A percentile compares a stretch with the other conserved stretches of the same genome.
phyloP scores from a whole-genome alignment of 1,140 invertebrate genomes.

The Drosophila miranda region DNA sequence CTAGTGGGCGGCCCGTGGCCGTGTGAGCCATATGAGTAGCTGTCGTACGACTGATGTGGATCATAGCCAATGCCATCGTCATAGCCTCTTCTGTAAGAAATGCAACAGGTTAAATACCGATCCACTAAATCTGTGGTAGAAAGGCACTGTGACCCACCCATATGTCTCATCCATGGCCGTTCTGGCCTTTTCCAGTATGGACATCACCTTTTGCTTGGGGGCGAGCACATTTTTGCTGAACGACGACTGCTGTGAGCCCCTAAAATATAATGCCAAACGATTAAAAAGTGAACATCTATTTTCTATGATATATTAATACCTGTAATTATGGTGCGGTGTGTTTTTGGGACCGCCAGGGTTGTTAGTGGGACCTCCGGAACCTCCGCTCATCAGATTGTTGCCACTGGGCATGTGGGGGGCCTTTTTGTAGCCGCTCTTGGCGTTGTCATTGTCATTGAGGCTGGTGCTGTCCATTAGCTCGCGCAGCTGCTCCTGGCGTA shows the following conservation, averaged over 20 bases:
- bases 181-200: slow-evolving; percentile 90
- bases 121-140: neutral
- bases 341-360: slow-evolving; percentile 45
- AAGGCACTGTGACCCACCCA: slow-evolving; percentile 82
- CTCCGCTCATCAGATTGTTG: slow-evolving; percentile 37
- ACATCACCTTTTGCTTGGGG: slow-evolving; percentile 91
- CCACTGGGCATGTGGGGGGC: slow-evolving; percentile 43
- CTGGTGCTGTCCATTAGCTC: slow-evolving; percentile 86
- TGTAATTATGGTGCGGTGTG: slow-evolving; percentile 58
- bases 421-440: slow-evolving; percentile 61
- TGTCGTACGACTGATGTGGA: slow-evolving; percentile 68
- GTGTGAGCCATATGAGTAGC: slow-evolving; percentile 67
- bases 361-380: slow-evolving; percentile 24
- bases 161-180: slow-evolving; percentile 91
- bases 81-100: slow-evolving; percentile 65
- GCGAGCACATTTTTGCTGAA: slow-evolving; percentile 84
- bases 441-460: slow-evolving; percentile 63
- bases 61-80: slow-evolving; percentile 75
- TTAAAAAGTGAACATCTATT: neutral
- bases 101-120: neutral
- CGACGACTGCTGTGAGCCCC: slow-evolving; percentile 69
- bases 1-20: slow-evolving; percentile 57
- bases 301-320: slow-evolving; percentile 13
- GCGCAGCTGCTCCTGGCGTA: slow-evolving; percentile 89
- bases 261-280: slow-evolving; percentile 8